A percentile compares a stretch with the other conserved stretches of the same genome.
phyloP scores from a whole-genome alignment of 2,113 vertebrate species.

The Notechis scutatus region DNA sequence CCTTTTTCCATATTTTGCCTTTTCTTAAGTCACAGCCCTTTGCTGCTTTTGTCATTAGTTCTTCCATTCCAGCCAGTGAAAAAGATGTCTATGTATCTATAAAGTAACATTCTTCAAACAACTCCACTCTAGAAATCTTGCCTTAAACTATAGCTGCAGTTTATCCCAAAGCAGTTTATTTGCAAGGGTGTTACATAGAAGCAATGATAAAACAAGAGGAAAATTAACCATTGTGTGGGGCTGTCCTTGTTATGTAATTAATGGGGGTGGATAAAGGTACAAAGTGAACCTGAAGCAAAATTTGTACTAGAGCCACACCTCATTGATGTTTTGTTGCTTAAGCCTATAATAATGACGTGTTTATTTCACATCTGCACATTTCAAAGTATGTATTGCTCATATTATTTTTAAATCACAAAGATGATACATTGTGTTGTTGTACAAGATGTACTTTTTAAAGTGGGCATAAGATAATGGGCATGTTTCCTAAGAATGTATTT shows the following conservation, averaged over 20 bases:
- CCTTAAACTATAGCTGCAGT: neutral
- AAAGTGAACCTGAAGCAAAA: conserved; percentile 37
- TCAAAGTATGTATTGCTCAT: neutral
- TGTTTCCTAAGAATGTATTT: neutral
- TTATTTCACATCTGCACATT: conserved; percentile 21
- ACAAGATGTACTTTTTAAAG: neutral
- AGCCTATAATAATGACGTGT: conserved; percentile 3
- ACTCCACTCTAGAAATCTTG: neutral
- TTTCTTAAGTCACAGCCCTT: neutral
- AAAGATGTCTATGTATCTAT: neutral
- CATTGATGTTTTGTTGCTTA: conserved; percentile 8
- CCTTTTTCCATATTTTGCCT: neutral
- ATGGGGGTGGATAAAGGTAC: conserved; percentile 41
- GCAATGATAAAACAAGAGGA: conserved; percentile 61
- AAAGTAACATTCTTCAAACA: neutral
- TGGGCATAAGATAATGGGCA: neutral
- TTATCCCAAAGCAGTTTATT: neutral
- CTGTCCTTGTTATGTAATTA: conserved; percentile 53
- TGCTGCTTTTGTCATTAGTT: neutral
- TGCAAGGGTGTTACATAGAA: conserved; percentile 55
- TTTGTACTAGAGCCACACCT: conserved; percentile 18
- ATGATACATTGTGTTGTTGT: neutral
- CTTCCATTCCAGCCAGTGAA: neutral
- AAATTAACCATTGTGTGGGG: conserved; percentile 49
- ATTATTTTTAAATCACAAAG: conserved; percentile 5